Evolutionary conservation across 1,140 invertebrate species (phyloP).

Genomic region (Papilio polytes): DNA sequence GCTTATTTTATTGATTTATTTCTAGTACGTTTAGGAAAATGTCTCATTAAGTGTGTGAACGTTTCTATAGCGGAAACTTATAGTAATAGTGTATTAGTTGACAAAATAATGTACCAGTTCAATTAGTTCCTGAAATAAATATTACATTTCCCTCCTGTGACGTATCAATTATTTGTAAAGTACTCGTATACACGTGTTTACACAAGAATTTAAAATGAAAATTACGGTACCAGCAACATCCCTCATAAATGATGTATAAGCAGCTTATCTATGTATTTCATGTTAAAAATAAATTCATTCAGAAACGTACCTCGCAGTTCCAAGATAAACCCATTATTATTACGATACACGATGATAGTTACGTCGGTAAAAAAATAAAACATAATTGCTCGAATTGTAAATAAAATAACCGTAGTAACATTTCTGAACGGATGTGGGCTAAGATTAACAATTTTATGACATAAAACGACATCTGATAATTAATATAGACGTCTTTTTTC

Average conservation of each 20-base stretch:
- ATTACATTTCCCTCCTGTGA: not conserved
- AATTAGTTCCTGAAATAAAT: too few relatives aligned
- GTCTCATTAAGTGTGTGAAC: not conserved
- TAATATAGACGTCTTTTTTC: not conserved
- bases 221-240: not conserved
- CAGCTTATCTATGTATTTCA: not conserved
- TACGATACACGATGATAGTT: conserved; percentile 16
- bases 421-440: not conserved
- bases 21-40: not conserved
- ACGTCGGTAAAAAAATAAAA: not conserved
- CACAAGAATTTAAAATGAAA: not conserved
- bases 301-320: not conserved
- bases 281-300: not conserved
- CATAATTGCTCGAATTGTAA: conserved; percentile 15
- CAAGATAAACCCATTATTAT: not conserved
- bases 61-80: too few relatives aligned
- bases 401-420: not conserved
- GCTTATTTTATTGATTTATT: not conserved
- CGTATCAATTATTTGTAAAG: not conserved
- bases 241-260: not conserved
- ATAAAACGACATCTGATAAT: conserved; percentile 9
- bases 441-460: conserved; percentile 13
- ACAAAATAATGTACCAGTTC: too few relatives aligned
- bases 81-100: too few relatives aligned
- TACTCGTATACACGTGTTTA: not conserved